These are phyloP conservation scores for Grallaria varia DNA, from an alignment of 2,113 vertebrate genomes.

Conservation along the genomic window DNA sequence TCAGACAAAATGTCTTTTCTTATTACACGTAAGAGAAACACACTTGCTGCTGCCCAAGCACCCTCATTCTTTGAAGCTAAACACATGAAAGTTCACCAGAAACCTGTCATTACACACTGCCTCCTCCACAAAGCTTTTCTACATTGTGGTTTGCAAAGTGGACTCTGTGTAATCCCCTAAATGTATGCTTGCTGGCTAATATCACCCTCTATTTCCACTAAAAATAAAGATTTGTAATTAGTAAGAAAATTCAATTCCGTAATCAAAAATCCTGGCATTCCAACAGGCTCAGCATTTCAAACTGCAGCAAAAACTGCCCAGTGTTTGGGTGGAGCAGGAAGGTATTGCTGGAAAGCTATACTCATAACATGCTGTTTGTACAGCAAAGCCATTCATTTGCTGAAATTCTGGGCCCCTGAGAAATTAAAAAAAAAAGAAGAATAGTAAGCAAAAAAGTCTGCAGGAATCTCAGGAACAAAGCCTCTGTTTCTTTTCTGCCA, in stretches of 20 bases:
- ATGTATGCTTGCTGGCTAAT: not conserved
- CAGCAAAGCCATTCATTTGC: constrained; percentile 54
- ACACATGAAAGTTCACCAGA: constrained; percentile 27
- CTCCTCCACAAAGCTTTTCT: not conserved
- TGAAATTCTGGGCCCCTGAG: constrained; percentile 26
- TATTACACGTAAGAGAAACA: not conserved
- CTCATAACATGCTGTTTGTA: constrained; percentile 27
- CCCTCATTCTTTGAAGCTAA: constrained; percentile 19
- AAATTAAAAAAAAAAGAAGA: not conserved
- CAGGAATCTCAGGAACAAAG: constrained; percentile 16
- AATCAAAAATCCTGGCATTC: constrained; percentile 34
- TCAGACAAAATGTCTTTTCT: not conserved
- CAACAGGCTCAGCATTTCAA: not conserved
- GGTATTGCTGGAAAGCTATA: constrained; percentile 20
- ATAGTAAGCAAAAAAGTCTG: not conserved
- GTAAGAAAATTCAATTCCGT: not conserved
- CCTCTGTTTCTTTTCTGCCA: not conserved
- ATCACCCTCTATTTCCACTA: not conserved
- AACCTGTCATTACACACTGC: not conserved
- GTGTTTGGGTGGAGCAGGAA: constrained; percentile 26
- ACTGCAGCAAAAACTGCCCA: not conserved
- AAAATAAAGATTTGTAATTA: constrained; percentile 37
- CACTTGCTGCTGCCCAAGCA: not conserved
- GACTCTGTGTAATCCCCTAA: constrained; percentile 18
- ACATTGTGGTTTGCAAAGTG: not conserved